These are phyloP conservation scores for Palaemon carinicauda DNA, from an alignment of 1,140 invertebrate species.

Conservation along the genomic window DNA sequence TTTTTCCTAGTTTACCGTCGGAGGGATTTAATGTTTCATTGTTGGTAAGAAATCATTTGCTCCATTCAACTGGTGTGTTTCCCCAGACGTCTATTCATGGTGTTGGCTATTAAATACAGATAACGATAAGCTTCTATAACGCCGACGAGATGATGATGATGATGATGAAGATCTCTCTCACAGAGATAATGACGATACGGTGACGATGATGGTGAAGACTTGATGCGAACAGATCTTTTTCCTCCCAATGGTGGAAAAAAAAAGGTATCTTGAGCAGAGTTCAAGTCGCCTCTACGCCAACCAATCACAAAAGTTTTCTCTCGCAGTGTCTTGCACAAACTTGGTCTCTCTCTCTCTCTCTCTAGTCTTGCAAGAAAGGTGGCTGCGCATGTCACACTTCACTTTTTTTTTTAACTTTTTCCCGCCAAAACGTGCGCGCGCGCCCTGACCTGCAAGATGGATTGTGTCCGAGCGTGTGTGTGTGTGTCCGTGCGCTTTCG, in stretches of 20 bases:
- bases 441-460: constrained; percentile 35
- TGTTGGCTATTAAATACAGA: too few relatives aligned
- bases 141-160: too few relatives aligned
- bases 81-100: too few relatives aligned
- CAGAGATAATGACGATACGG: not conserved
- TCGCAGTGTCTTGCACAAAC: constrained; percentile 50
- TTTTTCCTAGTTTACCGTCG: too few relatives aligned
- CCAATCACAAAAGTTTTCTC: constrained; percentile 56
- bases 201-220: too few relatives aligned
- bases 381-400: constrained; percentile 52
- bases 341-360: constrained; percentile 39
- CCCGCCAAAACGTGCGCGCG: constrained; percentile 53
- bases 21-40: too few relatives aligned
- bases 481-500: constrained; percentile 18
- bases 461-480: not conserved
- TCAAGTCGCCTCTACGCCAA: constrained; percentile 49
- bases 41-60: too few relatives aligned
- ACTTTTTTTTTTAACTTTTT: constrained; percentile 48
- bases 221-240: not conserved
- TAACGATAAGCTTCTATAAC: too few relatives aligned
- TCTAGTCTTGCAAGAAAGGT: constrained; percentile 32
- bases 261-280: constrained; percentile 15
- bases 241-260: not conserved
- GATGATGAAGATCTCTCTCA: too few relatives aligned
- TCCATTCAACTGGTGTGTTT: too few relatives aligned